Evolutionary conservation across 2,113 vertebrate species (phyloP).

Genomic region (Piprites chloris): DNA sequence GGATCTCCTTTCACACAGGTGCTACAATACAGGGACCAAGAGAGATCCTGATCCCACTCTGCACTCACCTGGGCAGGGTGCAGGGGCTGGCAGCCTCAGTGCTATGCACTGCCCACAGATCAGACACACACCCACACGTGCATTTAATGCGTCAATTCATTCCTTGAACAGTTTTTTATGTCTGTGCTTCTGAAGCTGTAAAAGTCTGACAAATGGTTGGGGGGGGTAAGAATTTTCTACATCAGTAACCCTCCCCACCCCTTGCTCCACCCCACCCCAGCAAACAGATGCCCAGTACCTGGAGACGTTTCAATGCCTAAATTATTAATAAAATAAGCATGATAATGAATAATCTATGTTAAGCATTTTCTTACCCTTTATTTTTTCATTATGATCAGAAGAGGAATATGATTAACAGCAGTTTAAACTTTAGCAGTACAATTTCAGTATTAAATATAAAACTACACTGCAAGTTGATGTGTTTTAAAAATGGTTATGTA

Average conservation of each 20-base stretch:
- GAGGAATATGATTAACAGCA: constrained; percentile 70
- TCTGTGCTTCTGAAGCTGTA: neutral
- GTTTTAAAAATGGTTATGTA: constrained; percentile 69
- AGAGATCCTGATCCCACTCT: too few relatives aligned
- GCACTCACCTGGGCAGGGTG: neutral
- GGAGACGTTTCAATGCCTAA: neutral
- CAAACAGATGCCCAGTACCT: neutral
- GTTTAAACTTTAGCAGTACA: constrained; percentile 68
- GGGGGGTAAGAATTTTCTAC: neutral
- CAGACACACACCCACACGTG: neutral
- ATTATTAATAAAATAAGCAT: constrained; percentile 62
- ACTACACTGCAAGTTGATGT: constrained; percentile 70
- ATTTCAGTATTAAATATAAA: constrained; percentile 72
- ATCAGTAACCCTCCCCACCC: neutral
- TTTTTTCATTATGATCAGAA: constrained; percentile 70
- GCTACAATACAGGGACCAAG: neutral
- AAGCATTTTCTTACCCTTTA: constrained; percentile 71
- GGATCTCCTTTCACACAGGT: rapidly evolving
- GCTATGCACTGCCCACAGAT: neutral
- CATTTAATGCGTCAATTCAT: rapidly evolving
- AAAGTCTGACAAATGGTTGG: neutral
- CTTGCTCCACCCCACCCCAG: neutral
- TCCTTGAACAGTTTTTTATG: neutral
- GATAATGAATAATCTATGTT: constrained; percentile 67
- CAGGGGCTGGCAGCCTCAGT: neutral